Evolutionary conservation across 2,113 vertebrate genomes (phyloP), one percentile per base, ranked within the genome.

Genomic region (Ardeotis arabs): DNA sequence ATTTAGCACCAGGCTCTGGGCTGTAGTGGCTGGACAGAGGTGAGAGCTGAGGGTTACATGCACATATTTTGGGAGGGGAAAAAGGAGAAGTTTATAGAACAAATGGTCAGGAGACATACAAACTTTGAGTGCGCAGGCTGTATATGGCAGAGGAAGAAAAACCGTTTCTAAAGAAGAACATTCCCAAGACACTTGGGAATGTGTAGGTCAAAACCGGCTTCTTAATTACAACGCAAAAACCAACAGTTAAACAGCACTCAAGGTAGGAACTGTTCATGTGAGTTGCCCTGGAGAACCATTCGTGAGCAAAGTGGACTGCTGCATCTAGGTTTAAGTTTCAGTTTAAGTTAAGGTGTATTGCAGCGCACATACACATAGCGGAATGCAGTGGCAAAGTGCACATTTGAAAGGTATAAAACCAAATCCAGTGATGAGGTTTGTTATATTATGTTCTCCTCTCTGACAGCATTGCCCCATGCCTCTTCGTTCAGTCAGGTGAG

Each of bases 361-460:
- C n/a, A 21, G 25, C 21, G 67, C 8, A 4, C 11, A 4, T 41
- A 19, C 10, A 1, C 27, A 4, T 3, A 17, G 10, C 17, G 33
- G 45, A 68, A 7, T 37, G 14, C 49, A 49, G 39, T 52, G 74
- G 39, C 69, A 49, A 49, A 81, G 47, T 27, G 18, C 76, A 24
- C 12, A 17, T 37, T 55, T 55, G 64, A 72, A 78, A 87, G 81
- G 6, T 72, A 21, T 70, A 41, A 79, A 84, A 56, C 23, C 21
- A 44, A 78, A 75, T 64, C 21, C 22, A 44, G 2, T 4, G 3
- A 14, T 70, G 50, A 28, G 41, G 37, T 84, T 87, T 56, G 28
- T 59, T 81, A 6, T 7, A 9, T 66, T 72, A 4, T 25, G 28
- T 59, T 87, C 44, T 5, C 7, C 37, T 79, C 28, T 56, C 59